A percentile compares a stretch with the other conserved stretches of the same genome.
These are phyloP conservation scores for Porites lobata DNA, from an alignment of 92 coral and sea anemone genomes.

Conservation along the genomic window DNA sequence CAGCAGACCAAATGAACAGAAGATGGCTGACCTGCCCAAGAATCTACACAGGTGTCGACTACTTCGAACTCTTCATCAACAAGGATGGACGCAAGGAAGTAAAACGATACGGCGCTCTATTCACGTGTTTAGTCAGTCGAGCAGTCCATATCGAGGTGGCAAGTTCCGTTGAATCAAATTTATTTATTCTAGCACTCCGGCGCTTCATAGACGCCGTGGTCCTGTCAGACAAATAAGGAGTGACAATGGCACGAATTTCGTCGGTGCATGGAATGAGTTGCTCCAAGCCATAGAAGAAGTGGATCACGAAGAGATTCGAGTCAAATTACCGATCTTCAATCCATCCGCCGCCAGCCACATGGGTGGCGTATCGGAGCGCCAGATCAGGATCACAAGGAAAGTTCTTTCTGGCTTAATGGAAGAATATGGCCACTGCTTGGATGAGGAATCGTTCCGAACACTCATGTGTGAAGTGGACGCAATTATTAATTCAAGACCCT, in stretches of 20 bases:
- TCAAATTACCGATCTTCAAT: slow-evolving; percentile 47
- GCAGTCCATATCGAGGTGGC: slow-evolving; percentile 6
- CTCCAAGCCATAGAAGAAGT: slow-evolving; percentile 48
- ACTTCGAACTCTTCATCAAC: slow-evolving; percentile 37
- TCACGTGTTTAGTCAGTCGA: slow-evolving; percentile 53
- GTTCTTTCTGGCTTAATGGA: no score
- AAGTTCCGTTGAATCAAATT: slow-evolving; percentile 12
- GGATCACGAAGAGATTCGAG: slow-evolving; percentile 43
- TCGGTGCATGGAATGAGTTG: slow-evolving; percentile 52
- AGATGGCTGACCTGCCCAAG: slow-evolving; percentile 61
- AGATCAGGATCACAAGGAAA: neutral
- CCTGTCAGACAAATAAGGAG: slow-evolving; percentile 20
- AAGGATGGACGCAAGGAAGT: slow-evolving; percentile 35
- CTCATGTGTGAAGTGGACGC: no score
- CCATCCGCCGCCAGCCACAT: slow-evolving; percentile 59
- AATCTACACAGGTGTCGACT: slow-evolving; percentile 26
- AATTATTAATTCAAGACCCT: no score
- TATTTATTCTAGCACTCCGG: slow-evolving; percentile 27
- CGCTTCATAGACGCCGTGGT: slow-evolving; percentile 48
- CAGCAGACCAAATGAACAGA: slow-evolving; percentile 19
- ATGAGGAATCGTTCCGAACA: no score
- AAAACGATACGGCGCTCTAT: slow-evolving; percentile 44
- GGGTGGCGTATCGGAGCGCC: slow-evolving; percentile 1
- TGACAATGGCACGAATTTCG: slow-evolving; percentile 65
- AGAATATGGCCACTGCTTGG: no score